These are phyloP conservation scores for Spodoptera exigua DNA, from an alignment of 2,888 invertebrate species.

Conservation along the genomic window DNA sequence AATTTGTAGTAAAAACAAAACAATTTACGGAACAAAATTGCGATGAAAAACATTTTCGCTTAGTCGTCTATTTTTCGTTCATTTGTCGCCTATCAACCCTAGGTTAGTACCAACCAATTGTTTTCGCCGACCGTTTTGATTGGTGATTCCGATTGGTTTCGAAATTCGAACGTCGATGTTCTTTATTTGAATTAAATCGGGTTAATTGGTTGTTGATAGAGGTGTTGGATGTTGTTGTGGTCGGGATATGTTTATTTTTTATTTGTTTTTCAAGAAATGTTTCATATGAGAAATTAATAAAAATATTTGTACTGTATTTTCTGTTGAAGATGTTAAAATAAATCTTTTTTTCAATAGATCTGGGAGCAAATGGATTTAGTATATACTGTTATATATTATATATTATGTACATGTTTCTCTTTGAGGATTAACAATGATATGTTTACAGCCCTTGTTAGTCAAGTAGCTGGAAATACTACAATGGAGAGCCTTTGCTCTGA, in stretches of 20 bases:
- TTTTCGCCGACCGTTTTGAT: slow-evolving; percentile 54
- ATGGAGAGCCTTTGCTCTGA: too few species aligned
- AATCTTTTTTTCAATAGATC: too few species aligned
- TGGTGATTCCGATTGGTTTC: slow-evolving; percentile 51
- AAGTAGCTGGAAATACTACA: too few species aligned
- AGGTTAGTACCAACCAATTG: slow-evolving; percentile 46
- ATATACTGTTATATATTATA: too few species aligned
- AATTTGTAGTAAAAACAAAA: slow-evolving; percentile 51
- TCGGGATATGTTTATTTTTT: slow-evolving; percentile 10
- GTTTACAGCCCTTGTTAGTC: too few species aligned
- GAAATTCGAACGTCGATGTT: slow-evolving; percentile 28
- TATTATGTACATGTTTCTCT: too few species aligned
- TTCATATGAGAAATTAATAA: too few species aligned
- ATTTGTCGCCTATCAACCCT: slow-evolving; percentile 38
- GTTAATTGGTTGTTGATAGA: slow-evolving; percentile 35
- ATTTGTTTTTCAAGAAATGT: background rate
- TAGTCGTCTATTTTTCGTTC: slow-evolving; percentile 40
- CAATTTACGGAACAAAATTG: slow-evolving; percentile 31
- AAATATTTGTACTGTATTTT: too few species aligned
- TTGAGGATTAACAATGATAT: too few species aligned
- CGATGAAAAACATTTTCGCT: slow-evolving; percentile 38
- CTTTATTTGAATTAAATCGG: slow-evolving; percentile 51
- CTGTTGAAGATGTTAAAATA: too few species aligned
- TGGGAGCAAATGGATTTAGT: too few species aligned
- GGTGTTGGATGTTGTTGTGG: slow-evolving; percentile 8